phyloP scores from a whole-genome alignment of 2,888 invertebrate species.

The Platynereis dumerilii region DNA sequence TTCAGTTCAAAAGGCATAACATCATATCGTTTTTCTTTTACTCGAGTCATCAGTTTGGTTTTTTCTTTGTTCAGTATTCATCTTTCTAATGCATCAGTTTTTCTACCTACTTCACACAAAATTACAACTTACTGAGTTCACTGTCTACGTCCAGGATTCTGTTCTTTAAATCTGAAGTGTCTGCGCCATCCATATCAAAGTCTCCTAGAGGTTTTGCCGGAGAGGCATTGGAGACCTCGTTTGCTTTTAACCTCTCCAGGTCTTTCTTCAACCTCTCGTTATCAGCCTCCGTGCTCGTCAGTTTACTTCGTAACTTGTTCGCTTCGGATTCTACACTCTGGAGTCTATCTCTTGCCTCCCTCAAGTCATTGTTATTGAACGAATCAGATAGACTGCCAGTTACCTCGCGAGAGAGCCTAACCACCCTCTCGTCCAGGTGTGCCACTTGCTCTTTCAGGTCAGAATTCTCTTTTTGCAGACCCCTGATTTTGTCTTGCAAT shows the following conservation, averaged over 20 bases:
- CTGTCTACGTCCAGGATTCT: conserved; percentile 87
- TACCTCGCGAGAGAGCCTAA: conserved; percentile 36
- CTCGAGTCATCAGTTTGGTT: too few species aligned
- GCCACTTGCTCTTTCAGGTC: conserved; percentile 39
- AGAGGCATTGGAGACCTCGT: too few species aligned
- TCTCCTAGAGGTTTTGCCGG: neutral
- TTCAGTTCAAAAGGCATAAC: conserved; percentile 13
- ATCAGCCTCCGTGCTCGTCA: conserved; percentile 69
- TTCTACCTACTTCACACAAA: too few species aligned
- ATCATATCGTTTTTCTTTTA: too few species aligned
- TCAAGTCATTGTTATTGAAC: neutral
- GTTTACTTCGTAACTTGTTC: conserved; percentile 71
- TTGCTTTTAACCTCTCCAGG: conserved; percentile 3
- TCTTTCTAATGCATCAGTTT: too few species aligned
- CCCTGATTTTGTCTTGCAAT: conserved; percentile 70
- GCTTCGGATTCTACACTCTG: conserved; percentile 81
- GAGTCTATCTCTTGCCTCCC: conserved; percentile 69
- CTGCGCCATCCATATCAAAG: conserved; percentile 24
- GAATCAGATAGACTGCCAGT: neutral
- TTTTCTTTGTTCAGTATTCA: too few species aligned
- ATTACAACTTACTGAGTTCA: conserved; percentile 72
- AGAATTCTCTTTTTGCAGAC: conserved; percentile 67
- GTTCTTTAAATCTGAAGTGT: conserved; percentile 67
- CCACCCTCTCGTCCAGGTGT: conserved; percentile 39
- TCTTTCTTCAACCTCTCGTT: conserved; percentile 49